Conservation (phyloP, 2,888 invertebrate species). For the Chymomyza fuscimana region DNA sequence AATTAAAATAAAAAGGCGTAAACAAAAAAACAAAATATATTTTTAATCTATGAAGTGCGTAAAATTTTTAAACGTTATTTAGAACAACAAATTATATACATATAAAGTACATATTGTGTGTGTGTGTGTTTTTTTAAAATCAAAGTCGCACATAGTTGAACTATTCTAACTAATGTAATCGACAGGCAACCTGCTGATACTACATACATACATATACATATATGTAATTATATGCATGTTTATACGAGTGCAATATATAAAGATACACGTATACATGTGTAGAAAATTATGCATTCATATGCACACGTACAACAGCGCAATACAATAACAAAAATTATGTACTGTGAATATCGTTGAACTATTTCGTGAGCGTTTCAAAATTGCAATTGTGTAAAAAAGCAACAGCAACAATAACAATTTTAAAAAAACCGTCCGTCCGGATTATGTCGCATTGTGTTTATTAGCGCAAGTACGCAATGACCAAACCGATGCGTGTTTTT, state of each 20-base stretch:
- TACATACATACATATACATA: neutral
- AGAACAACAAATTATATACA: neutral
- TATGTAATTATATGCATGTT: conserved; percentile 3
- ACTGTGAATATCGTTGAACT: conserved; percentile 19
- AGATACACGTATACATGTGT: neutral
- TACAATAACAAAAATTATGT: neutral
- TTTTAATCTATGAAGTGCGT: neutral
- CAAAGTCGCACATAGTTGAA: neutral
- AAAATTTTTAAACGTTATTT: neutral
- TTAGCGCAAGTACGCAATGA: neutral
- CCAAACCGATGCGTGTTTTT: conserved; percentile 7
- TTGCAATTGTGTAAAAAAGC: conserved; percentile 32
- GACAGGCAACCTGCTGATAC: neutral
- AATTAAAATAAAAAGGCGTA: neutral
- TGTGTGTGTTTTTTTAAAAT: neutral
- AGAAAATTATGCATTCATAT: neutral
- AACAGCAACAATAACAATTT: conserved; percentile 27
- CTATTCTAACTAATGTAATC: neutral
- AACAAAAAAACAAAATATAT: neutral
- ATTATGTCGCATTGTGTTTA: neutral
- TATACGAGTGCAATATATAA: neutral
- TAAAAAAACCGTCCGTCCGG: conserved; percentile 22
- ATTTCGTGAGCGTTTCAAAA: conserved; percentile 25
- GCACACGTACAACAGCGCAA: neutral
- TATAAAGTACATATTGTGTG: conserved; percentile 15